These are phyloP conservation scores for Menura novaehollandiae DNA, from an alignment of 2,113 vertebrate species.

Conservation along the genomic window DNA sequence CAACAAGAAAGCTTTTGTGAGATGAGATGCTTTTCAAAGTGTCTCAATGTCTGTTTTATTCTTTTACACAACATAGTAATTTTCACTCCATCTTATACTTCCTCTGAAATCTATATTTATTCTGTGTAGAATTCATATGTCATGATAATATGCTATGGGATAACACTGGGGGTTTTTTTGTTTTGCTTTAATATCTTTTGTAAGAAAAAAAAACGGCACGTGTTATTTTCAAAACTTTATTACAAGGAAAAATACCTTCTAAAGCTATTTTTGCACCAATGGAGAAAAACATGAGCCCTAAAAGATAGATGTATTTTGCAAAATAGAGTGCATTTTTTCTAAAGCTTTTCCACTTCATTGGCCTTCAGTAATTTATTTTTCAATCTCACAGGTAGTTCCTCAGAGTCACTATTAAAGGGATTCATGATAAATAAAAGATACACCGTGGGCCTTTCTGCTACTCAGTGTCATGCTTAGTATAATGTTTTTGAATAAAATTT, in stretches of 20 bases:
- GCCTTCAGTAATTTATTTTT: slow-evolving; percentile 17
- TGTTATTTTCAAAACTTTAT: background rate
- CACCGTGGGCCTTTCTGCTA: accelerated
- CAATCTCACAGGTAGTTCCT: background rate
- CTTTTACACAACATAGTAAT: background rate
- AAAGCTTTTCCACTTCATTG: background rate
- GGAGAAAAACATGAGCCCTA: background rate
- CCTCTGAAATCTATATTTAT: slow-evolving; percentile 23
- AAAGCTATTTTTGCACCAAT: background rate
- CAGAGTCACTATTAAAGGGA: background rate
- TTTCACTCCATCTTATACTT: background rate
- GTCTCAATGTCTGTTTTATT: background rate
- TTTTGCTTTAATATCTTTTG: background rate
- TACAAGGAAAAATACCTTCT: background rate
- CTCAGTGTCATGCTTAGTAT: background rate
- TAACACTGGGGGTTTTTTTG: background rate
- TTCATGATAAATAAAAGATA: background rate
- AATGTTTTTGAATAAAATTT: background rate
- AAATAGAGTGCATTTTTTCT: background rate
- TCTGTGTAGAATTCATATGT: background rate
- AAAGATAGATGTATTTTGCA: background rate
- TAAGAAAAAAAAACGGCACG: background rate
- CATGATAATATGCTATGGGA: background rate
- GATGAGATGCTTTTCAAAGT: background rate
- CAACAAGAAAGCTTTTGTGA: background rate